Conservation (phyloP, 2,888 invertebrate species). For the Cetonia aurata region DNA sequence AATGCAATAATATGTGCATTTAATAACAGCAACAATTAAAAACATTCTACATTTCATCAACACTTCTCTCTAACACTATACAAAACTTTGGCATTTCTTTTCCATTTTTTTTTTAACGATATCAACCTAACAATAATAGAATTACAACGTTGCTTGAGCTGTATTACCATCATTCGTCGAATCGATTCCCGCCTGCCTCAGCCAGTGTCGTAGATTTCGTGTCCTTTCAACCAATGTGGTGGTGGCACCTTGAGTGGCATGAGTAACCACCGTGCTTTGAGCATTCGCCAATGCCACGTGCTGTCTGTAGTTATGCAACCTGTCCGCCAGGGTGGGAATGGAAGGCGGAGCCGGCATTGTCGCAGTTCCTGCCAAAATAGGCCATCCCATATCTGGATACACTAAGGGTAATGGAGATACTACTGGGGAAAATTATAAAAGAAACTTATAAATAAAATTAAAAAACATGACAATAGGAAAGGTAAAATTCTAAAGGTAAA, state of each 20-base stretch:
- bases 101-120: background rate
- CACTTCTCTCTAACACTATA: background rate
- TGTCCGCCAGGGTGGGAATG: constrained; percentile 68
- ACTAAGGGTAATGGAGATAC: constrained; percentile 68
- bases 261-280: constrained; percentile 66
- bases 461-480: background rate
- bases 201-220: constrained; percentile 76
- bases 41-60: no score
- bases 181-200: constrained; percentile 69
- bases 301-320: constrained; percentile 71
- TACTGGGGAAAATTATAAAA: constrained; percentile 51
- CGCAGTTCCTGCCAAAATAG: constrained; percentile 61
- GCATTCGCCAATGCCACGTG: constrained; percentile 68
- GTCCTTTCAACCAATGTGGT: constrained; percentile 76
- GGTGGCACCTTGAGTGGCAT: constrained; percentile 69
- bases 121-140: background rate
- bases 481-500: constrained; percentile 18
- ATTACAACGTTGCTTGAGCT: constrained; percentile 61
- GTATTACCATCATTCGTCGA: constrained; percentile 49
- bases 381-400: constrained; percentile 72
- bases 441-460: constrained; percentile 13
- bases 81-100: background rate
- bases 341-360: constrained; percentile 63
- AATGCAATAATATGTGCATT: no score
- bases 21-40: no score